These are phyloP conservation scores for Penaeus japonicus DNA, from an alignment of 1,140 invertebrate species.

Conservation along the genomic window DNA sequence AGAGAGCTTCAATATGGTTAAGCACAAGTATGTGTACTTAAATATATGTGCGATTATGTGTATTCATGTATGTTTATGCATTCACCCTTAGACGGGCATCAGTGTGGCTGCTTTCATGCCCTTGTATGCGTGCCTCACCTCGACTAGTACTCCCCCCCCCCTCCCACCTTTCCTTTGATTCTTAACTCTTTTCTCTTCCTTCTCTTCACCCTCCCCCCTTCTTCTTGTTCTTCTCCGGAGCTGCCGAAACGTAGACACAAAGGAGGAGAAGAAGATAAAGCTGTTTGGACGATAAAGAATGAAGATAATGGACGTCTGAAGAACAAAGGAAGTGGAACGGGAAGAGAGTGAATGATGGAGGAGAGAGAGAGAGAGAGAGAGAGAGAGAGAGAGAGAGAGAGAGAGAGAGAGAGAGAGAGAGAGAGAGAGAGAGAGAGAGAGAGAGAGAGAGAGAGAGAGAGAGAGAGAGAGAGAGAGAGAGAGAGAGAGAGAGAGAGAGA, in stretches of 20 bases:
- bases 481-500: background rate
- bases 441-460: background rate
- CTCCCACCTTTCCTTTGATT: too few species aligned
- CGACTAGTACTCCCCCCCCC: too few species aligned
- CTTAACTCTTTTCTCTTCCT: too few species aligned
- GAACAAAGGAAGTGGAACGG: background rate
- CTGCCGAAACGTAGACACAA: background rate
- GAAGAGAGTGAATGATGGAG: background rate
- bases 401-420: background rate
- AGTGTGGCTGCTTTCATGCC: background rate
- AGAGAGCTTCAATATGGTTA: background rate
- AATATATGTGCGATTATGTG: background rate
- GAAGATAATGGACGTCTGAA: background rate
- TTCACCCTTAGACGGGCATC: background rate
- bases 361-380: background rate
- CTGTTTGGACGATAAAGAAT: background rate
- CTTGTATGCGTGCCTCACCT: too few species aligned
- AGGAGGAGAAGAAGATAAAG: background rate
- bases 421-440: background rate
- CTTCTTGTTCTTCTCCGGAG: too few species aligned
- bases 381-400: background rate
- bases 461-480: background rate
- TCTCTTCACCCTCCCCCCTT: too few species aligned
- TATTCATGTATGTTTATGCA: conserved; percentile 3
- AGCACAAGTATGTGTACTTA: background rate